Percentiles rank a stretch among this genome's conserved stretches.
phyloP scores from a whole-genome alignment of 2,113 vertebrate genomes.

The Leucoraja erinaceus region DNA sequence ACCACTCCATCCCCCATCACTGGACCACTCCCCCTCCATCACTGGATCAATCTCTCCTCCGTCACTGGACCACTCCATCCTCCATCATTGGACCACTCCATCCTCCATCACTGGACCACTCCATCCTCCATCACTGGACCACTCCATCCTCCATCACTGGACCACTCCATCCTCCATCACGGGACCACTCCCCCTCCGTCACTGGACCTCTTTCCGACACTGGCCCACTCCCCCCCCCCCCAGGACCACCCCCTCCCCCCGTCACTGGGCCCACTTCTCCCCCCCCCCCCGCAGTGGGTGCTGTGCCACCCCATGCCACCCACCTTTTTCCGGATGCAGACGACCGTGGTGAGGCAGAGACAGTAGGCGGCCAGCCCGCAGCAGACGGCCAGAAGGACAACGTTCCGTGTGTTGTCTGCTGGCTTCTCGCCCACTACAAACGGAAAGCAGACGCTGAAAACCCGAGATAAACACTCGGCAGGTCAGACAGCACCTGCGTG shows the following conservation, averaged over 20 bases:
- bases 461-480: too few species aligned
- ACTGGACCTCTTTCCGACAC: too few species aligned
- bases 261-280: too few species aligned
- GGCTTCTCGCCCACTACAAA: not conserved
- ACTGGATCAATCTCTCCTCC: not conserved
- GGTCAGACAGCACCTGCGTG: too few species aligned
- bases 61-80: not conserved
- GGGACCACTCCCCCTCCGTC: not conserved
- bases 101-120: not conserved
- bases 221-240: too few species aligned
- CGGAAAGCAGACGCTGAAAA: too few species aligned
- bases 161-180: not conserved
- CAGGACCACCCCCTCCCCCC: not conserved
- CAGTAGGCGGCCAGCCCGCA: not conserved
- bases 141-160: not conserved
- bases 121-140: not conserved
- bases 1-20: not conserved
- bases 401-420: accelerated
- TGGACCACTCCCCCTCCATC: not conserved
- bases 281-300: not conserved
- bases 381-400: accelerated
- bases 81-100: not conserved
- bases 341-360: not conserved
- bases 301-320: not conserved
- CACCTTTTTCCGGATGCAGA: not conserved